Base-by-base conservation (phyloP, 2,888 invertebrate genomes). In the Torymus aiolomorphi region DNA sequence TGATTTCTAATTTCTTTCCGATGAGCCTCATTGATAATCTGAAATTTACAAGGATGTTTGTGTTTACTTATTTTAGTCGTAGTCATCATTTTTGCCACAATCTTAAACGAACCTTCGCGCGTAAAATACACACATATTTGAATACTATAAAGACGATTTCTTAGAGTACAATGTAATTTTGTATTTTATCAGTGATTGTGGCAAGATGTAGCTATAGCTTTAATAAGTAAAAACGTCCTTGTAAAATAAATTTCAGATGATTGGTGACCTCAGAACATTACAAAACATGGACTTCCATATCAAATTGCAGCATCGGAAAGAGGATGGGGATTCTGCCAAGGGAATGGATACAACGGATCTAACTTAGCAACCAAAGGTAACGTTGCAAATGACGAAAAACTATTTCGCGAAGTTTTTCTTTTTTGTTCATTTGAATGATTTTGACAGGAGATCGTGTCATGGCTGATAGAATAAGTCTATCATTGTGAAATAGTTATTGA, bases 241-340 rank as follows among this genome's bases (percentile, higher is more conserved):
- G 80, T 80, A 80, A 80, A 80, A 78, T 80, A 16, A 78, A 78
- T 80, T 78, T 62, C 80, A 80, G 77, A 80, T 77, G 74, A 78
- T 78, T 66, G 80, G 80, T 78, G 77, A 80, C 74, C 77, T 78
- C 70, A 78, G 66, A 78, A 78, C 80, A 42, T 78, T 78, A 78
- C 77, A 80, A 80, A 80, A 80, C 77, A 74, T 71, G 80, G 77
- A 78, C 70, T 66, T 80, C 77, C 78, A 56, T 81, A 78, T 78
- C 78, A 81, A 78, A 78, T 81, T 81, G 78, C 78, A 79, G 81
- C 81, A 57, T 77, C 80, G 80, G 80, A 80, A 74, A 80, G 80
- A 78, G 80, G 80, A 74, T 80, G 80, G 80, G 80, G 80, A 42
- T 75, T 80, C 80, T 77, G 80, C 75, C 80, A 80, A 78, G 80